Conservation (phyloP, 2,797 vertebrate genomes). For the Pagetopsis macropterus region DNA sequence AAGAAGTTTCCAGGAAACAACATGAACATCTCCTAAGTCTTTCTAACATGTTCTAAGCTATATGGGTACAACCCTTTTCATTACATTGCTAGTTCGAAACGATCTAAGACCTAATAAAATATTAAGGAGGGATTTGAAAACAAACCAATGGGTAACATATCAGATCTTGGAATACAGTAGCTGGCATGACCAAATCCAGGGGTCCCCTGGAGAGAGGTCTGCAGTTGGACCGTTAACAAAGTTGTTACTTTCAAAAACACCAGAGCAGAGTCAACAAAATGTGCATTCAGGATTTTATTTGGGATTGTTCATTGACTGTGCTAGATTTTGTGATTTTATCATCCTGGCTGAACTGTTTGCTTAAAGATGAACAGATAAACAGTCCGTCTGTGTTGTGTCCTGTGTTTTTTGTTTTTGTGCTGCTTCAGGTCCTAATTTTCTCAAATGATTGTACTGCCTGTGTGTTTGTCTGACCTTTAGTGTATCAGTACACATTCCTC, state of each 20-base stretch:
- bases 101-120: background rate
- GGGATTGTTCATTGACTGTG: background rate
- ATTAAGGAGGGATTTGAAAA: background rate
- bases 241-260: background rate
- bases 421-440: slow-evolving; percentile 3
- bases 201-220: background rate
- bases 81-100: slow-evolving; percentile 2
- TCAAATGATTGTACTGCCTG: background rate
- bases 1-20: background rate
- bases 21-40: background rate
- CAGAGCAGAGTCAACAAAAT: slow-evolving; percentile 5
- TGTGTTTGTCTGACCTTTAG: slow-evolving; percentile 6
- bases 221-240: background rate
- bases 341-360: background rate
- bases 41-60: background rate
- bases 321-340: background rate
- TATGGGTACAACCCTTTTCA: background rate
- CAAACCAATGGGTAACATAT: background rate
- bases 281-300: background rate
- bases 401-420: slow-evolving; percentile 5
- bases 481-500: background rate
- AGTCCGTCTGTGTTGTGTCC: slow-evolving; percentile 10
- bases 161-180: background rate
- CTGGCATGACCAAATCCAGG: background rate
- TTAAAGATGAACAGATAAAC: slow-evolving; percentile 25